phyloP scores from a whole-genome alignment of 2,888 invertebrate species.

The Agapostemon virescens region DNA sequence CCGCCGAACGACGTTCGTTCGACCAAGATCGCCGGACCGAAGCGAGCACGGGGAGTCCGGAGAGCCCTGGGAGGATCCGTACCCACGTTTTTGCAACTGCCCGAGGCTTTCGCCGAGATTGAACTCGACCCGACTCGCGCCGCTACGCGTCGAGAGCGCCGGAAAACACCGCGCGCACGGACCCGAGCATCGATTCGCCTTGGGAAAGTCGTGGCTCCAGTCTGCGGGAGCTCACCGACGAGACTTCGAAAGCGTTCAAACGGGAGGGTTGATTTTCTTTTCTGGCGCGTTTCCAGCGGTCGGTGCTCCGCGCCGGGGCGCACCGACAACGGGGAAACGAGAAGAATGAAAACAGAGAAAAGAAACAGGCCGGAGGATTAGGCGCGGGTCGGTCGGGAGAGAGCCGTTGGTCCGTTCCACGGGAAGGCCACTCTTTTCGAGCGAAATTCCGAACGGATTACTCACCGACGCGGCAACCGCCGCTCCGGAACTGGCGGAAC shows the following conservation, averaged over 20 bases:
- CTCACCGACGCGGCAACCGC: slow-evolving; percentile 57
- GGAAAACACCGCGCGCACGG: neutral
- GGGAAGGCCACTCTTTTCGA: slow-evolving; percentile 67
- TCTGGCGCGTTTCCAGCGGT: slow-evolving; percentile 42
- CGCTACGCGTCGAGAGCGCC: neutral
- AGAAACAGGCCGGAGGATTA: slow-evolving; percentile 3
- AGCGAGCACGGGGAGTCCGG: too few species aligned
- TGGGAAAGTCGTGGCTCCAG: slow-evolving; percentile 14
- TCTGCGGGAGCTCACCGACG: neutral
- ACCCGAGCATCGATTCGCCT: neutral
- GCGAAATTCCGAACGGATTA: slow-evolving; percentile 74
- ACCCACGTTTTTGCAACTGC: neutral
- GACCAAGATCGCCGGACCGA: slow-evolving; percentile 55
- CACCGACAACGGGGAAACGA: too few species aligned
- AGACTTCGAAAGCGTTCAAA: slow-evolving; percentile 35
- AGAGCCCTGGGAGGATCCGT: slow-evolving; percentile 25
- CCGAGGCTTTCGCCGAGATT: neutral
- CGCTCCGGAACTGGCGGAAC: slow-evolving; percentile 9
- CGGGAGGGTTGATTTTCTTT: slow-evolving; percentile 29
- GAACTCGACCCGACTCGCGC: neutral
- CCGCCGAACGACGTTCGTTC: slow-evolving; percentile 59
- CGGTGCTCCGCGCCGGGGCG: slow-evolving; percentile 2
- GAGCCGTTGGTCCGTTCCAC: slow-evolving; percentile 42
- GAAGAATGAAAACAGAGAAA: slow-evolving; percentile 10
- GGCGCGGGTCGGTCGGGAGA: neutral